Evolutionary conservation across 2,113 vertebrate genomes (phyloP).

Genomic region (Oreotrochilus melanogaster): DNA sequence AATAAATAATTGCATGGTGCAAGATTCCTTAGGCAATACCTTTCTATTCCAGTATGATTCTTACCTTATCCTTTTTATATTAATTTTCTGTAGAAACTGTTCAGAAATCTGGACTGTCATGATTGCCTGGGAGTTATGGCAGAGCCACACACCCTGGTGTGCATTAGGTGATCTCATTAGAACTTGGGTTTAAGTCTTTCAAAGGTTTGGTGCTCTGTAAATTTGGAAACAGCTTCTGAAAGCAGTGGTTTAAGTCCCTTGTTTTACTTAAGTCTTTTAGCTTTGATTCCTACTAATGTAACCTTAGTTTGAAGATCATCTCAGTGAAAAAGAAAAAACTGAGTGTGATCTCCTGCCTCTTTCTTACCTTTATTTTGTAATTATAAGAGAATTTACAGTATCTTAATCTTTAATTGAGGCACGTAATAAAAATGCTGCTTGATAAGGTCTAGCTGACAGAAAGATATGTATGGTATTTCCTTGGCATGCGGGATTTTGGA

Average conservation of each 20-base stretch:
- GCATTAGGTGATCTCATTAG: not conserved
- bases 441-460: not conserved
- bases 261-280: not conserved
- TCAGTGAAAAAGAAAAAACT: not conserved
- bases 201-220: not conserved
- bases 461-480: constrained; percentile 28
- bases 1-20: not conserved
- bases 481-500: constrained; percentile 39
- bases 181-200: not conserved
- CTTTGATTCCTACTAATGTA: not conserved
- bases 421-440: not conserved
- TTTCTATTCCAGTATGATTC: not conserved
- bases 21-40: not conserved
- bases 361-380: not conserved
- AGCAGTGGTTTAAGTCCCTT: not conserved
- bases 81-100: not conserved
- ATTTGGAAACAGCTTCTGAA: not conserved
- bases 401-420: not conserved
- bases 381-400: not conserved
- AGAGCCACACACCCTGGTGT: not conserved
- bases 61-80: not conserved
- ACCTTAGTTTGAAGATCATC: not conserved
- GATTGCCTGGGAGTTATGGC: not conserved
- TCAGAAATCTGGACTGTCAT: not conserved
- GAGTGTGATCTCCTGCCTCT: not conserved